Evolutionary conservation across 2,797 vertebrate species (phyloP), one percentile per base, ranked within the genome.

Genomic region (Esox masquinongy): DNA sequence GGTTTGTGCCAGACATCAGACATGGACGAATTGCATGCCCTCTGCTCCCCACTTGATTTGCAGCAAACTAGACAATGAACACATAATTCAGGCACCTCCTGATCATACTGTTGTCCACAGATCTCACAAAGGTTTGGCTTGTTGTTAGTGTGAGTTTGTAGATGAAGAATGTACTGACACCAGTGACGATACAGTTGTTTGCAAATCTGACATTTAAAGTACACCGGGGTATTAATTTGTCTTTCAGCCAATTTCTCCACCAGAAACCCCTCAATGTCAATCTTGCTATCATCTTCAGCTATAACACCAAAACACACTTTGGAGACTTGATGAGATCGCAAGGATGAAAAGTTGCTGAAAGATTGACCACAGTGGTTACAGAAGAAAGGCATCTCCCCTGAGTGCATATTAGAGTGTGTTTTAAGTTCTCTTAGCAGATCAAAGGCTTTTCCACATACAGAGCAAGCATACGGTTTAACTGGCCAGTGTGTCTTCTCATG

Each of bases 121-220:
- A 53, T 63, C 19, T 80, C 66, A 64, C 88, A 87, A 50, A 82
- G 47, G 61, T 73, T 74, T 4, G 79, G 39, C 0, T 76, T 53
- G 51, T 47, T 74, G 3, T 74, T 70, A 19, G 74, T 70, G 69
- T 89, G 88, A 0, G 82, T 83, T 19, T 76, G 84, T 70, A 89
- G 74, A 66, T 91, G 88, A 59, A 87, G 80, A 19, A 79, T 79
- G 8, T 88, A 88, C 69, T 84, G 82, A 66, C 88, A 88, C 83
- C 85, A 88, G 72, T 56, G 79, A 49, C 31, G 78, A 63, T 73
- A 82, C 39, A 78, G 74, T 39, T 83, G 81, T 59, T 78, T 81
- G 72, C 88, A 90, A 77, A 88, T 56, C 4, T 79, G 84, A 69
- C 88, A 89, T 75, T 82, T 83, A 67, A 84, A 86, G 36, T 80